phyloP scores from a whole-genome alignment of 1,140 invertebrate genomes.

The Scaptomyza hsui region DNA sequence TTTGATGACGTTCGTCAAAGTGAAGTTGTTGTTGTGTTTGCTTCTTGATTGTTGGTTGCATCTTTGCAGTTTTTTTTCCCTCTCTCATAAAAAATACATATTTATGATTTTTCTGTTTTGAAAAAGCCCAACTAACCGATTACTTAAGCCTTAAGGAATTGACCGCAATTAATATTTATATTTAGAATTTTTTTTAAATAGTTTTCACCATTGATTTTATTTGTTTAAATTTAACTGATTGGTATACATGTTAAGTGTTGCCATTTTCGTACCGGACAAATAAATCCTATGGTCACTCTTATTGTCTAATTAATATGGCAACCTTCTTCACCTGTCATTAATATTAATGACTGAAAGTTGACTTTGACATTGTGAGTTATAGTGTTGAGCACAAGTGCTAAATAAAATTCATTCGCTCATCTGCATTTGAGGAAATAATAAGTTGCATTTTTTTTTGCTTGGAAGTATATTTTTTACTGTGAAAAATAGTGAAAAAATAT shows the following conservation, averaged over 20 bases:
- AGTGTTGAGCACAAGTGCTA: neutral
- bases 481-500: neutral
- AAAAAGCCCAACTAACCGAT: conserved; percentile 7
- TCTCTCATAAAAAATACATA: conserved; percentile 32
- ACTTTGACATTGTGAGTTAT: neutral
- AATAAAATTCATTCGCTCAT: conserved; percentile 2
- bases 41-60: conserved; percentile 7
- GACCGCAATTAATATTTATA: conserved; percentile 25
- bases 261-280: too few species aligned
- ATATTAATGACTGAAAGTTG: neutral
- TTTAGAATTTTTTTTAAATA: conserved; percentile 7
- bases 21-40: conserved; percentile 43
- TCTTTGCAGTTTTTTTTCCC: neutral
- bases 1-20: conserved; percentile 77
- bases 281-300: too few species aligned
- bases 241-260: too few species aligned
- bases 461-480: neutral
- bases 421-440: neutral
- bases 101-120: conserved; percentile 26
- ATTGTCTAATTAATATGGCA: too few species aligned
- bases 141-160: conserved; percentile 12
- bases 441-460: too few species aligned
- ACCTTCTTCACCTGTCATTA: neutral
- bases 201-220: neutral
- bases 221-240: neutral